Percentiles rank a stretch among this genome's conserved stretches.
phyloP scores from a whole-genome alignment of 1,140 invertebrate genomes.

The Drosophila nigrodunni region DNA sequence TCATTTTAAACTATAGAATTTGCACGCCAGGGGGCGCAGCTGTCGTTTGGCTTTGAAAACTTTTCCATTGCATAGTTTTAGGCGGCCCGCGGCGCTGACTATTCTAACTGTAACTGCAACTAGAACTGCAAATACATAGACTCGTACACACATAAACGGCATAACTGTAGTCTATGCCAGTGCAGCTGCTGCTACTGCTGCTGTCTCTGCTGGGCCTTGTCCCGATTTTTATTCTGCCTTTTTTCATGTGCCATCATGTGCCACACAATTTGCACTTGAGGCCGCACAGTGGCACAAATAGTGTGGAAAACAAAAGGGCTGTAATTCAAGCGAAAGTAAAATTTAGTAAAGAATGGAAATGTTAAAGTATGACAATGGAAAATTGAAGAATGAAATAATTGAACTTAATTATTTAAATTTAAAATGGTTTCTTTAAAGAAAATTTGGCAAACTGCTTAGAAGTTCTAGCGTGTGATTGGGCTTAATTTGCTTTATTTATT shows the following conservation, averaged over 20 bases:
- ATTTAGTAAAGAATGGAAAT: not conserved
- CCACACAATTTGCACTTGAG: constrained; percentile 49
- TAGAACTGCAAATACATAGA: constrained; percentile 20
- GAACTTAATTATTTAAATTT: too few relatives aligned
- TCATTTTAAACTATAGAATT: constrained; percentile 71
- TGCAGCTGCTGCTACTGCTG: constrained; percentile 54
- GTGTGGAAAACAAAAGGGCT: not conserved
- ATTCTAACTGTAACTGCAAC: constrained; percentile 67
- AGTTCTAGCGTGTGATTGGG: too few relatives aligned
- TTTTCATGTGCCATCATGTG: constrained; percentile 61
- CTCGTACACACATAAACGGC: not conserved
- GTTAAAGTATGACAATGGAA: too few relatives aligned
- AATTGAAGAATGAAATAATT: too few relatives aligned
- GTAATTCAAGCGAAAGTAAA: not conserved
- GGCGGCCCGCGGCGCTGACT: constrained; percentile 53
- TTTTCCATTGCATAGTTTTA: constrained; percentile 77
- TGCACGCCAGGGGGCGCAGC: constrained; percentile 41
- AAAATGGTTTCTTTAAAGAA: too few relatives aligned
- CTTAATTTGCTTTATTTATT: too few relatives aligned
- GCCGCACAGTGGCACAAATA: constrained; percentile 35
- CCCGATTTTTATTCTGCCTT: constrained; percentile 62
- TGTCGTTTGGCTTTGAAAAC: constrained; percentile 77
- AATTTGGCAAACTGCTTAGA: too few relatives aligned
- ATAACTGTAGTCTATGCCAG: constrained; percentile 8
- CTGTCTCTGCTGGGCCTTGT: constrained; percentile 61